Conservation (phyloP, 2,888 invertebrate species). For the Cosmopolites sordidus region DNA sequence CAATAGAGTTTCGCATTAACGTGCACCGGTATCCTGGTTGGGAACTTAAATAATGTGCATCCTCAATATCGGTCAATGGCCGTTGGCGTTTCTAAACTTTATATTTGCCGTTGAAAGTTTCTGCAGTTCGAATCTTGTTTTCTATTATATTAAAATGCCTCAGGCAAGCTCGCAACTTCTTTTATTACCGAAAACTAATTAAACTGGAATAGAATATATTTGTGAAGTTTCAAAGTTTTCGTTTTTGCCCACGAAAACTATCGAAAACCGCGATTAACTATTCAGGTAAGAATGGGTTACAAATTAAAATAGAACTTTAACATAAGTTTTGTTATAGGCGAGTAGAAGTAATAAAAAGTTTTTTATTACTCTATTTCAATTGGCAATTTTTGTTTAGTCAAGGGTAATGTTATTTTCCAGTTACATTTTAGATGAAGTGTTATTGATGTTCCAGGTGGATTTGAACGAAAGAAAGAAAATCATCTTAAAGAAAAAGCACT, state of each 20-base stretch:
- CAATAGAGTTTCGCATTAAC: too few relatives aligned
- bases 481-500: too few relatives aligned
- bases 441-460: too few relatives aligned
- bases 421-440: too few relatives aligned
- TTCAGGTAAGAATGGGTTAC: neutral
- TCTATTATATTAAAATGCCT: slow-evolving; percentile 22
- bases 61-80: slow-evolving; percentile 19
- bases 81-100: slow-evolving; percentile 19
- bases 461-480: too few relatives aligned
- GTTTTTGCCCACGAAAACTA: slow-evolving; percentile 5
- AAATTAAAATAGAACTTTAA: slow-evolving; percentile 1
- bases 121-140: slow-evolving; percentile 20
- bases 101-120: slow-evolving; percentile 20
- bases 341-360: too few relatives aligned
- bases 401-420: too few relatives aligned
- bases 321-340: neutral
- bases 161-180: slow-evolving; percentile 7
- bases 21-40: too few relatives aligned
- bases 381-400: too few relatives aligned
- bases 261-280: slow-evolving; percentile 4
- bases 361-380: too few relatives aligned
- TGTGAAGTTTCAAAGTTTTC: slow-evolving; percentile 1
- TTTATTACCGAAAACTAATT: slow-evolving; percentile 21
- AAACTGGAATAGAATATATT: slow-evolving; percentile 11
- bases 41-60: slow-evolving; percentile 9